phyloP scores from a whole-genome alignment of 1,140 invertebrate species.

The Cydia amplana region DNA sequence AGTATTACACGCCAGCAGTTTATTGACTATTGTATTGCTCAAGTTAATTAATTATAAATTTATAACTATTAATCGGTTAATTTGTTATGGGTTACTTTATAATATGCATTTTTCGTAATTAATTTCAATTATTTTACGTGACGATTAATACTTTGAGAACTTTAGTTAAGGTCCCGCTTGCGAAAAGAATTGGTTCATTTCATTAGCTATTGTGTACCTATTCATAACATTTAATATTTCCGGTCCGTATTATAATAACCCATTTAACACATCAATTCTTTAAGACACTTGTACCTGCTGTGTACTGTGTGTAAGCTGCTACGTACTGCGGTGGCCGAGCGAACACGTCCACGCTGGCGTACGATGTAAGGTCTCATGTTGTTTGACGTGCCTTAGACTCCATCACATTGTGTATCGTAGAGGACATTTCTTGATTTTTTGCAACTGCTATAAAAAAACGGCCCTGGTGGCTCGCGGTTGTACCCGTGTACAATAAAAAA shows the following conservation, averaged over 20 bases:
- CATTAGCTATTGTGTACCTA: too few species aligned
- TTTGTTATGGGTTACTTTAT: too few species aligned
- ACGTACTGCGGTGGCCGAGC: neutral
- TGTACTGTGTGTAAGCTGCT: too few species aligned
- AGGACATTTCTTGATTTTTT: slow-evolving; percentile 1
- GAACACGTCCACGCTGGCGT: slow-evolving; percentile 29
- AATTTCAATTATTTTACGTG: too few species aligned
- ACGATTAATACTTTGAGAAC: too few species aligned
- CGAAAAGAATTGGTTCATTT: too few species aligned
- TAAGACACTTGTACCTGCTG: neutral
- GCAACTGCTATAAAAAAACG: neutral
- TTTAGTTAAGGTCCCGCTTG: neutral
- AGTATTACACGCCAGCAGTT: neutral
- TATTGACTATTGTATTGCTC: neutral
- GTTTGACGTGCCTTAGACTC: slow-evolving; percentile 69
- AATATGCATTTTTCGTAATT: too few species aligned
- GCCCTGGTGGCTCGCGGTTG: neutral
- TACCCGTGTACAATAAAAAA: neutral
- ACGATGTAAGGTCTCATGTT: slow-evolving; percentile 43
- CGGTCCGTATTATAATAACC: too few species aligned
- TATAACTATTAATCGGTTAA: neutral
- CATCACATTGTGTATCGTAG: slow-evolving; percentile 36
- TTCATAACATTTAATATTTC: too few species aligned
- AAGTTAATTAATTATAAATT: too few species aligned
- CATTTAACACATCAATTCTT: neutral